phyloP scores from a whole-genome alignment of 2,797 vertebrate genomes.

The Melanotaenia maccullochi region DNA sequence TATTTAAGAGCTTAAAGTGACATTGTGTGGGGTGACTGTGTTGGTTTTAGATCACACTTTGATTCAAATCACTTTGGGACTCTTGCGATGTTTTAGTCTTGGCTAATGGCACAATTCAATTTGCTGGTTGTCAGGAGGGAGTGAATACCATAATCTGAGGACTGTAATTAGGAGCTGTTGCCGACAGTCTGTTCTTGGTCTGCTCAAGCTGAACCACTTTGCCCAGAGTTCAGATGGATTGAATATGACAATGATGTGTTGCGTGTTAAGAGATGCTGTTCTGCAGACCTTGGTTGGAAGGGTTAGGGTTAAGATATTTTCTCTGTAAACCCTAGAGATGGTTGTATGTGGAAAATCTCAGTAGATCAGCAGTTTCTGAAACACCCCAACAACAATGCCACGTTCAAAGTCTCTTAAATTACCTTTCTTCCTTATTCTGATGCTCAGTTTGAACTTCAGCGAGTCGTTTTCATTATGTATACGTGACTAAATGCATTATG shows the following conservation, averaged over 20 bases:
- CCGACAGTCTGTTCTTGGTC: slow-evolving; percentile 16
- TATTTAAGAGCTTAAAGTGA: neutral
- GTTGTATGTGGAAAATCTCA: no score
- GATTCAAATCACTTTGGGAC: slow-evolving; percentile 32
- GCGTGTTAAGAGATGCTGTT: no score
- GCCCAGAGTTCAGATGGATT: slow-evolving; percentile 29
- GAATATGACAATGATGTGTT: slow-evolving; percentile 16
- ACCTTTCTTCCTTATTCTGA: no score
- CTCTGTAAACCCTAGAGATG: no score
- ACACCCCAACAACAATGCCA: no score
- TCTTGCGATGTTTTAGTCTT: slow-evolving; percentile 29
- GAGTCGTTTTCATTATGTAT: no score
- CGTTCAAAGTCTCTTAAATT: no score
- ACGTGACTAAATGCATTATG: no score
- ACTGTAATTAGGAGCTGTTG: slow-evolving; percentile 35
- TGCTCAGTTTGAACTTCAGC: no score
- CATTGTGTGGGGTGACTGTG: neutral
- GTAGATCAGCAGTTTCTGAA: no score
- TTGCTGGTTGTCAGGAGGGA: slow-evolving; percentile 45
- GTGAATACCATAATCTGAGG: slow-evolving; percentile 29
- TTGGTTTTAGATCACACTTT: slow-evolving; percentile 14
- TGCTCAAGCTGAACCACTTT: slow-evolving; percentile 8
- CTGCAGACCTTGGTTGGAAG: no score
- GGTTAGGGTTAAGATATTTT: no score
- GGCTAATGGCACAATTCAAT: slow-evolving; percentile 49